phyloP scores from a whole-genome alignment of 2,797 vertebrate genomes.

The Synaphobranchus kaupii region DNA sequence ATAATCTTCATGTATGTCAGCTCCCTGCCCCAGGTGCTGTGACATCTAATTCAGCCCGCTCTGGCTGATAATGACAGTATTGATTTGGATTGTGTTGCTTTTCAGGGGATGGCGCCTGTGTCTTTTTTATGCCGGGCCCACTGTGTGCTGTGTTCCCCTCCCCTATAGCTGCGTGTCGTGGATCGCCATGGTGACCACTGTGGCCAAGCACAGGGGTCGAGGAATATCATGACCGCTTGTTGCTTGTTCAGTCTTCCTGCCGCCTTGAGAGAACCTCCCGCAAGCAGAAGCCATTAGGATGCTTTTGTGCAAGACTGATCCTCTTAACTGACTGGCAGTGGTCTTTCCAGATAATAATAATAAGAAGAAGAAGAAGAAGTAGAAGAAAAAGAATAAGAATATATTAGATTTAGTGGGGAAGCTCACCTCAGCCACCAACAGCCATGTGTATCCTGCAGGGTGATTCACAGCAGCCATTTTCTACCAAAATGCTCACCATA shows the following conservation, averaged over 20 bases:
- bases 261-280: not conserved
- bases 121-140: constrained; percentile 46
- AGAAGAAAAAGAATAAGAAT: not conserved
- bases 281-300: not conserved
- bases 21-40: constrained; percentile 52
- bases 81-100: constrained; percentile 61
- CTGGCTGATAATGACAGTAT: constrained; percentile 67
- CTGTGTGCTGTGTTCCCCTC: constrained; percentile 31
- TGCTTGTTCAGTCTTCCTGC: constrained; percentile 10
- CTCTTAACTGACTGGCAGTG: not conserved
- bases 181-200: constrained; percentile 52
- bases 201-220: constrained; percentile 33
- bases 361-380: too few relatives aligned
- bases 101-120: constrained; percentile 33
- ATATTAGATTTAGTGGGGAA: too few relatives aligned
- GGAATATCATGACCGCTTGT: constrained; percentile 15
- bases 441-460: too few relatives aligned
- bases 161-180: constrained; percentile 38
- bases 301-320: not conserved
- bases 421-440: too few relatives aligned
- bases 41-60: constrained; percentile 69
- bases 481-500: too few relatives aligned
- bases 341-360: not conserved
- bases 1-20: constrained; percentile 64
- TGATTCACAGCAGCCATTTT: too few relatives aligned